Base-by-base conservation (phyloP, 2,888 invertebrate species). In the Plutella xylostella region DNA sequence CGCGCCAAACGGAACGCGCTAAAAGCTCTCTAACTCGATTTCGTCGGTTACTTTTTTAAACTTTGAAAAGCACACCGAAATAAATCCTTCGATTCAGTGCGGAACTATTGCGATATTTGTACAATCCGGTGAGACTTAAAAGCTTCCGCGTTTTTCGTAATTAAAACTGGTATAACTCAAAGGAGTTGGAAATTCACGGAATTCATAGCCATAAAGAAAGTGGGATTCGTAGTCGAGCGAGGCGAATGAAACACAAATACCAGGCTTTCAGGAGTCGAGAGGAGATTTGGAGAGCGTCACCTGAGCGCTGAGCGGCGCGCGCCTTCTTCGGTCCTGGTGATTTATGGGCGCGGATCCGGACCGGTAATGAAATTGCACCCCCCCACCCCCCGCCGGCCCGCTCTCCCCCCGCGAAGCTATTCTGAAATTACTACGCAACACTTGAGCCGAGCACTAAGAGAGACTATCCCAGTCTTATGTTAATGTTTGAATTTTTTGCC, bases 311-410 rank as follows among this genome's bases (percentile, higher is more conserved):
- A 65, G 69, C 68, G 63, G 65, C 54, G 72, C 44, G 52, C n/a
- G n/a, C n/a, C n/a, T n/a, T 77, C 79, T 84, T 86, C 84, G 85
- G 85, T 69, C 73, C 71, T 74, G 78, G 83, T 85, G 85, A 85
- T 85, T 85, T 85, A 85, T 80, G 77, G 70, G 63, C 75, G 67
- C 70, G 77, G 78, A 85, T 85, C 83, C 84, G 84, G 80, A 76
- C 83, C 76, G 83, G 82, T 80, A 83, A 79, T 78, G 80, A 84
- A 77, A 80, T 82, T 80, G 85, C 82, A 82, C 79, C 84, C 85
- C 80, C 64, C 68, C 65, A 65, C 61, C 58, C 55, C 54, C 54
- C 56, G 48, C 50, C 47, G 51, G 54, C 58, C 43, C 33, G 21
- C 11, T 43, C 17, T 17, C 31, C n/a, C n/a, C 30, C 7, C n/a